Percentiles rank a stretch among this genome's conserved stretches.
phyloP scores from a whole-genome alignment of 1,140 invertebrate genomes.

The Eciton burchellii region DNA sequence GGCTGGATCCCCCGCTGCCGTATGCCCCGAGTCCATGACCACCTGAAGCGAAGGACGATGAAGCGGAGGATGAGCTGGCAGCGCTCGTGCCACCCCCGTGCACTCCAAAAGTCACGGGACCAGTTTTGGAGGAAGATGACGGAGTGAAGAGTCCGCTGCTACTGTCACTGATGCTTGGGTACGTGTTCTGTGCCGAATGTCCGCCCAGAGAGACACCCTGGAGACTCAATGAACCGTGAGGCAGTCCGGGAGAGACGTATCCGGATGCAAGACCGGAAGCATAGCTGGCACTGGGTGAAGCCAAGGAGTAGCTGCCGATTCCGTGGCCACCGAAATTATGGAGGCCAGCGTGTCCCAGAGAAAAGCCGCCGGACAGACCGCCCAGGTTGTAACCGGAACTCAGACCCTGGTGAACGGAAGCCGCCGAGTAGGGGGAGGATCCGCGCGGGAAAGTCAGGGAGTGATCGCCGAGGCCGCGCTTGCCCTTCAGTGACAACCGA shows the following conservation, averaged over 20 bases:
- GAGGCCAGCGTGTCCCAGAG: constrained; percentile 37
- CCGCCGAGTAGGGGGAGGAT: constrained; percentile 65
- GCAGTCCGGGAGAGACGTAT: constrained; percentile 64
- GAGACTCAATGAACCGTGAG: constrained; percentile 63
- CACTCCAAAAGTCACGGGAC: constrained; percentile 80
- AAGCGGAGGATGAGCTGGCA: constrained; percentile 7
- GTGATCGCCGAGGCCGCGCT: constrained; percentile 80
- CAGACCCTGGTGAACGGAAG: constrained; percentile 44
- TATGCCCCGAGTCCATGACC: constrained; percentile 73
- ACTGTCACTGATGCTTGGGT: constrained; percentile 57
- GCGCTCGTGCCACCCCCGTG: constrained; percentile 42
- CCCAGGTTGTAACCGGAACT: constrained; percentile 55
- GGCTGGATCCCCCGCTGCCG: constrained; percentile 48
- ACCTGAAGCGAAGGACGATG: constrained; percentile 57
- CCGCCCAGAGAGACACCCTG: constrained; percentile 63
- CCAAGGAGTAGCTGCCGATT: constrained; percentile 68
- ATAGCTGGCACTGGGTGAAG: constrained; percentile 25
- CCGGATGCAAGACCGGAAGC: constrained; percentile 65
- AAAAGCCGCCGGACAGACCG: constrained; percentile 59
- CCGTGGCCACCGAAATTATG: constrained; percentile 68
- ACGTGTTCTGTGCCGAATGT: constrained; percentile 62
- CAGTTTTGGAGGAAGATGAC: constrained; percentile 73
- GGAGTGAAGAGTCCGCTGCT: constrained; percentile 64
- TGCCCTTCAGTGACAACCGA: constrained; percentile 76
- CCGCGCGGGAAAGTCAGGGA: constrained; percentile 65